Evolutionary conservation across 2,113 vertebrate genomes (phyloP), one percentile per base, ranked within the genome.

Genomic region (Todiramphus chloris): DNA sequence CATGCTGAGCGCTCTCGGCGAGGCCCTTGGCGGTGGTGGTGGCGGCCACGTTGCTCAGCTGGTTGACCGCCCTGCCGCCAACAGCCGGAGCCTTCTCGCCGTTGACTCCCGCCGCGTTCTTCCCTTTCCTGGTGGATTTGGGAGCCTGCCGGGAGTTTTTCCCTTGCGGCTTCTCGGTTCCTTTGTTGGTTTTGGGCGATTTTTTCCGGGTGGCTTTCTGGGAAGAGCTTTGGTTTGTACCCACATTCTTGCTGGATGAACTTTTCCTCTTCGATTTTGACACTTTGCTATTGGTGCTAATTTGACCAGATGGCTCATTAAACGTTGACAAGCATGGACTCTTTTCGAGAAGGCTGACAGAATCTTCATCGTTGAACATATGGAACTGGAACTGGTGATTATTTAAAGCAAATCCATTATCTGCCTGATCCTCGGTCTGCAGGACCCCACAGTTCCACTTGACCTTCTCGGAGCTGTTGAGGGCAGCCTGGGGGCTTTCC

Each of bases 211-310:
- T 97, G 93, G 97, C 98, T 98, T 99, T 99, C 94, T 98, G 99
- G 94, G 98, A 97, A 95, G 98, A 98, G 96, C 96, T 98, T 98
- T 98, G 98, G 97, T 98, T 98, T 94, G 97, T 79, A 96, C 97
- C 95, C 94, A 98, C 97, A 97, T 97, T 97, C 98, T 99, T 99
- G 97, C 98, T 98, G 97, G 98, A 98, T 97, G 97, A 98, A 96
- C 97, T 98, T 99, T 99, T 99, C 98, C 98, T 99, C 98, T 99
- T 99, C 69, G 99, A 98, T 97, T 99, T 99, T 93, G 98, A 98
- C 96, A 97, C 98, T 98, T 99, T 99, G 39, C 96, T 98, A 92
- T 98, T 98, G 92, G 97, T 96, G 97, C 96, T 98, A 96, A 98
- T 97, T 96, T 99, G 98, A 97, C 97, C 98, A 96, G 97, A 98